These are phyloP conservation scores for Onychomys leucogaster DNA, from an alignment of 2,797 vertebrate species.

Conservation along the genomic window DNA sequence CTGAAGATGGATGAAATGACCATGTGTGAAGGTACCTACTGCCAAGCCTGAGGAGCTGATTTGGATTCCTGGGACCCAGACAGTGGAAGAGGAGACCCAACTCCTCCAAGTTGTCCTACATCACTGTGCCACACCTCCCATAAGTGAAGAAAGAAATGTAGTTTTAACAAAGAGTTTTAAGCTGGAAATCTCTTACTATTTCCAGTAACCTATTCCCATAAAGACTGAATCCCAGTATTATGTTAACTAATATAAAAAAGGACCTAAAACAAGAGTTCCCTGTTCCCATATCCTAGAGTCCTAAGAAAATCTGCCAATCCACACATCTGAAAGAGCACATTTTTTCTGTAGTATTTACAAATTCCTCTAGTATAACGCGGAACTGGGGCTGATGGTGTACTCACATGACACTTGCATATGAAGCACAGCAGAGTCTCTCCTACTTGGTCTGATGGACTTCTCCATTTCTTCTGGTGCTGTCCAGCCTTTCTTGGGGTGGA, in stretches of 20 bases:
- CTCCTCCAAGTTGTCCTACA: too few relatives aligned
- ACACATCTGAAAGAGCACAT: not conserved
- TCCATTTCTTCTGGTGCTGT: not conserved
- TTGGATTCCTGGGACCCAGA: not conserved
- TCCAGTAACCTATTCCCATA: not conserved
- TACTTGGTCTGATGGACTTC: rapidly evolving
- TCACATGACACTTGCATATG: too few relatives aligned
- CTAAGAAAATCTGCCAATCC: not conserved
- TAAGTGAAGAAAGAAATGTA: not conserved
- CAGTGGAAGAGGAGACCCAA: not conserved
- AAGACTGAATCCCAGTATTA: not conserved
- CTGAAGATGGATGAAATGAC: not conserved
- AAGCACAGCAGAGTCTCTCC: not conserved
- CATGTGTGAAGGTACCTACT: too few relatives aligned
- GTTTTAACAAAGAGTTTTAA: not conserved
- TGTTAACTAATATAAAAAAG: not conserved
- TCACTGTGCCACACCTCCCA: not conserved
- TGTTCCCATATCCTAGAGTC: not conserved
- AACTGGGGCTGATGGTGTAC: not conserved
- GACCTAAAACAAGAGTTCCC: not conserved
- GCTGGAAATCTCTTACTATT: not conserved
- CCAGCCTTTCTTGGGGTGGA: not conserved
- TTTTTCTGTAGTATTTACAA: not conserved
- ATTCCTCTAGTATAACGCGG: not conserved
- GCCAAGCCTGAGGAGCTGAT: not conserved